phyloP scores from a whole-genome alignment of 2,888 invertebrate species.

The Cantharis rustica region DNA sequence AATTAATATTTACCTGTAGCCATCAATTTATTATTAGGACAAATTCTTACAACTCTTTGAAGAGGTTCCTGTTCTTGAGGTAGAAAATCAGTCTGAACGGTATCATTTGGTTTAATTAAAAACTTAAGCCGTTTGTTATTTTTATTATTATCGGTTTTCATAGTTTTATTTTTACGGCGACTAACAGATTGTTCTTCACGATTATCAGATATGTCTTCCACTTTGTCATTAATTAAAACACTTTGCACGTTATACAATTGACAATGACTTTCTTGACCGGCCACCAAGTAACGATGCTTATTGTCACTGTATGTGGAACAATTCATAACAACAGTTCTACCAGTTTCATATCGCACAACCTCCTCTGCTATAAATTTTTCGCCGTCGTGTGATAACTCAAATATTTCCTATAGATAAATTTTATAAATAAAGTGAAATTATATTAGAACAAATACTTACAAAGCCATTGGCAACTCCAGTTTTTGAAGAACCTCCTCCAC shows the following conservation, averaged over 20 bases:
- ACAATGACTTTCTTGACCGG: constrained; percentile 91
- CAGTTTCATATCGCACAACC: constrained; percentile 87
- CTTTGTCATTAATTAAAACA: constrained; percentile 56
- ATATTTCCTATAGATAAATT: constrained; percentile 79
- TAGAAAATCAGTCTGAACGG: constrained; percentile 85
- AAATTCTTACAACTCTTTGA: constrained; percentile 78
- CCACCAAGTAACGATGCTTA: constrained; percentile 79
- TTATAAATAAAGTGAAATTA: constrained; percentile 8
- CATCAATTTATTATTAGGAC: constrained; percentile 77
- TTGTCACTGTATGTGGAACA: constrained; percentile 75
- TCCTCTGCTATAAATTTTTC: constrained; percentile 83
- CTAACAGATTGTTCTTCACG: constrained; percentile 35
- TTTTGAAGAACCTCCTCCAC: constrained; percentile 96
- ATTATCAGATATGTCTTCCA: constrained; percentile 59
- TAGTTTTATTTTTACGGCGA: constrained; percentile 56
- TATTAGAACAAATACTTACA: constrained; percentile 65
- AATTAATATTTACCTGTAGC: constrained; percentile 66
- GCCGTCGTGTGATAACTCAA: constrained; percentile 86
- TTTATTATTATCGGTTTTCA: constrained; percentile 61
- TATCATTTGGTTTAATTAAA: constrained; percentile 76
- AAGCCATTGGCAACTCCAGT: constrained; percentile 98
- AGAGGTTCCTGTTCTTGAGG: constrained; percentile 69
- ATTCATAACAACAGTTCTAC: constrained; percentile 90
- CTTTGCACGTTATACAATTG: constrained; percentile 76
- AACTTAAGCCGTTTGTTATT: constrained; percentile 69